Percentiles rank a stretch among this genome's conserved stretches.
Conservation (phyloP, 2,113 vertebrate species). For the Siniperca chuatsi region DNA sequence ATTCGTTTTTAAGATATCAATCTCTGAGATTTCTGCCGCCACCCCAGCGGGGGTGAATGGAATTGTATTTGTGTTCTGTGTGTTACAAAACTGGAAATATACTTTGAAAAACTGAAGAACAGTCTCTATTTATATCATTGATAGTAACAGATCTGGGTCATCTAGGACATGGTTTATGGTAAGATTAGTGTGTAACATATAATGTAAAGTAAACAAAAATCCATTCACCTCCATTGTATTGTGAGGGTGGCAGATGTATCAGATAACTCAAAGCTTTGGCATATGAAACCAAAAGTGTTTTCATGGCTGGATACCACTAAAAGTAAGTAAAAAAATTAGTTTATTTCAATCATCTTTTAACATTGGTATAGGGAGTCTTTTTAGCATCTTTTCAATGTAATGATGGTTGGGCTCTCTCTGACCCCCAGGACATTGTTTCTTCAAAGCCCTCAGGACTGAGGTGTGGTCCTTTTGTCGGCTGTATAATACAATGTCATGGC, state of each 20-base stretch:
- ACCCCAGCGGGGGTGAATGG: not conserved
- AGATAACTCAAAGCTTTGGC: not conserved
- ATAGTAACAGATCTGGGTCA: not conserved
- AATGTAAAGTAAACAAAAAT: not conserved
- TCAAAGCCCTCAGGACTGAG: slow-evolving; percentile 22
- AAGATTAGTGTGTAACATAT: not conserved
- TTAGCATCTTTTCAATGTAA: not conserved
- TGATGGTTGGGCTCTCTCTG: slow-evolving; percentile 10
- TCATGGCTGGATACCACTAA: not conserved
- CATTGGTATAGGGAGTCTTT: not conserved
- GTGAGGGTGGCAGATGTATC: not conserved
- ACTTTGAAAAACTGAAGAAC: not conserved
- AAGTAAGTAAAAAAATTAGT: not conserved
- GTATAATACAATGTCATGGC: slow-evolving; percentile 33
- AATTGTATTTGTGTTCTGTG: not conserved
- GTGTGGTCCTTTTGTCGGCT: slow-evolving; percentile 22
- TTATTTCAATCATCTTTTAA: not conserved
- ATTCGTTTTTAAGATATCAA: slow-evolving; percentile 12
- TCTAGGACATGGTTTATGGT: not conserved
- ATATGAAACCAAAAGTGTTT: not conserved
- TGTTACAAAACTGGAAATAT: not conserved
- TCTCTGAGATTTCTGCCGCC: not conserved
- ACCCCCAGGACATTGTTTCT: slow-evolving; percentile 29
- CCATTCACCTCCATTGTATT: not conserved
- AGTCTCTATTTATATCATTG: not conserved